Conservation (phyloP, 1,140 invertebrate species). For the Nilaparvata lugens region DNA sequence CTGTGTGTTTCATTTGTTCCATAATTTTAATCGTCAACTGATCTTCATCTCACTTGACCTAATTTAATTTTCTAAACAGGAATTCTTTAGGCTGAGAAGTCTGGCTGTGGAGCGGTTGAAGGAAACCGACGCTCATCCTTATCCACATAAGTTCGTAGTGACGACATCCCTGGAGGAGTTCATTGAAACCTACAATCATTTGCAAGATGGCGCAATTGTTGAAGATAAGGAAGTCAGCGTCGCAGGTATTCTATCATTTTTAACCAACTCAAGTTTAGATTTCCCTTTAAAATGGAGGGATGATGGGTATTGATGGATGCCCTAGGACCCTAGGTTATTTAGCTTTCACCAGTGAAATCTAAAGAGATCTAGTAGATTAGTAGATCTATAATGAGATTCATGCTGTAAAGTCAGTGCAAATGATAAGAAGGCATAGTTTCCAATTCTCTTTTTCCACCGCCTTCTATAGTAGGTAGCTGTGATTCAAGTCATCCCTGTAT, state of each 20-base stretch:
- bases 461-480: too few species aligned
- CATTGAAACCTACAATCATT: slow-evolving; percentile 70
- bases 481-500: too few species aligned
- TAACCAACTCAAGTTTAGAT: too few species aligned
- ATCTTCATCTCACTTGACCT: not conserved
- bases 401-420: too few species aligned
- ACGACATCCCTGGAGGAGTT: slow-evolving; percentile 81
- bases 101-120: slow-evolving; percentile 70
- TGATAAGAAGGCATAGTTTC: too few species aligned
- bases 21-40: not conserved
- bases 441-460: too few species aligned
- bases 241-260: slow-evolving; percentile 45
- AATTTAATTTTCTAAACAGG: slow-evolving; percentile 39
- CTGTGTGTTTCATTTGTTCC: not conserved
- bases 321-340: too few species aligned
- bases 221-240: slow-evolving; percentile 62
- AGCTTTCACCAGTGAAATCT: too few species aligned
- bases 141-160: slow-evolving; percentile 98
- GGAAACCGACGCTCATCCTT: slow-evolving; percentile 70
- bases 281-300: too few species aligned
- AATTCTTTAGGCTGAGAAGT: slow-evolving; percentile 82
- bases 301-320: not conserved
- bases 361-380: too few species aligned
- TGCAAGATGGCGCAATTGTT: slow-evolving; percentile 66
- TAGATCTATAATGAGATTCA: too few species aligned